Percentiles rank a stretch among this genome's conserved stretches.
Conservation (phyloP, 2,888 invertebrate species). For the Meganola albula region DNA sequence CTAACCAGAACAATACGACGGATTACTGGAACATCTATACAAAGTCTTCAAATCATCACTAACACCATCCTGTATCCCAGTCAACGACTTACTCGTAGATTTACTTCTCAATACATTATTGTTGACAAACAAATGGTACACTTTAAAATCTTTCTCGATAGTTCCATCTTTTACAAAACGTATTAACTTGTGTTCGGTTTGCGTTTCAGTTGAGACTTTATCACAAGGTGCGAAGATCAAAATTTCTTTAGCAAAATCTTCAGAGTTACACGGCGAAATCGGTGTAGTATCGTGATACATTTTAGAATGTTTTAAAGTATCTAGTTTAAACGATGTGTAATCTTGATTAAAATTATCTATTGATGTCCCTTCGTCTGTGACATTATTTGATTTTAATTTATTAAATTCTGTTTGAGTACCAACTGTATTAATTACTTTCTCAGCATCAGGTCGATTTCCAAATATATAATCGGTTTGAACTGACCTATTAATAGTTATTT, state of each 20-base stretch:
- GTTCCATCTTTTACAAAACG: constrained; percentile 18
- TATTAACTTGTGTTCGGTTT: constrained; percentile 34
- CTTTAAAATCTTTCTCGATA: constrained; percentile 33
- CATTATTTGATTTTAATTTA: neutral
- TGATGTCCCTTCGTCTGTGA: neutral
- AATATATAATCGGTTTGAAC: constrained; percentile 9
- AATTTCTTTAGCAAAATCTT: constrained; percentile 37
- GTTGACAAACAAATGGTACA: constrained; percentile 41
- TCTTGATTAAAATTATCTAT: no score
- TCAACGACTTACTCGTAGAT: constrained; percentile 32
- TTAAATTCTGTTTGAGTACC: neutral
- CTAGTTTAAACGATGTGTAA: no score
- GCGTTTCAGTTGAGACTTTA: constrained; percentile 43
- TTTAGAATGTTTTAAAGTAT: constrained; percentile 23
- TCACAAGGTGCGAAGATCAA: constrained; percentile 28
- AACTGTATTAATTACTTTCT: constrained; percentile 2
- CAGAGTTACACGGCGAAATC: constrained; percentile 17
- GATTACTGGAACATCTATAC: constrained; percentile 52
- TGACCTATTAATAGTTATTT: constrained; percentile 4
- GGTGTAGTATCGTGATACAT: neutral
- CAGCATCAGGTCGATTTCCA: no score
- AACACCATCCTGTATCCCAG: constrained; percentile 21
- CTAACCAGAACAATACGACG: constrained; percentile 49
- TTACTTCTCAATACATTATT: constrained; percentile 30
- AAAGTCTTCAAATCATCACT: constrained; percentile 55